Percentiles rank a stretch among this genome's conserved stretches.
phyloP scores from a whole-genome alignment of 2,797 vertebrate genomes.

The Numenius phaeopus region DNA sequence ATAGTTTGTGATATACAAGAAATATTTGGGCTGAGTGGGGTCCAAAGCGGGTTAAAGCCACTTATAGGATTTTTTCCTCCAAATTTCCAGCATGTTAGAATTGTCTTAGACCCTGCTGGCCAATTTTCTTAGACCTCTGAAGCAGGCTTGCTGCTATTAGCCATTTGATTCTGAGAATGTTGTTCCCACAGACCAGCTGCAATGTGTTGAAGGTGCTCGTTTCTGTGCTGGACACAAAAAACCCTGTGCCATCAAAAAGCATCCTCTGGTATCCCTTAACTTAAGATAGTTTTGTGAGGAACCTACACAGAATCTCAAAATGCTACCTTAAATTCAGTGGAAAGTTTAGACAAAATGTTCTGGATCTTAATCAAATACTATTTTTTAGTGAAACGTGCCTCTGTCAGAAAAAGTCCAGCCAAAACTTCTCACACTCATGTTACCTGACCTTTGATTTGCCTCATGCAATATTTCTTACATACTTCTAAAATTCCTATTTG shows the following conservation, averaged over 20 bases:
- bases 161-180: background rate
- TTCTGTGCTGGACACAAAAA: background rate
- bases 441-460: background rate
- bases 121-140: background rate
- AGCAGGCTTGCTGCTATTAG: background rate
- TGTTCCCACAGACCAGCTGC: background rate
- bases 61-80: background rate
- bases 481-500: background rate
- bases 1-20: accelerated
- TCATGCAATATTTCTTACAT: background rate
- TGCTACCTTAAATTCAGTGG: background rate
- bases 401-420: background rate
- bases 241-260: accelerated
- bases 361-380: background rate
- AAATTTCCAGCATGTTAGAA: background rate
- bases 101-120: background rate
- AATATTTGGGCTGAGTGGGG: background rate
- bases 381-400: background rate
- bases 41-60: background rate
- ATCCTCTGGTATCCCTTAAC: background rate
- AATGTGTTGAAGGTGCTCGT: background rate
- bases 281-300: background rate
- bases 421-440: background rate
- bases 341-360: background rate
- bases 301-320: background rate